Evolutionary conservation across 2,113 vertebrate species (phyloP).

Genomic region (Hipposideros armiger): DNA sequence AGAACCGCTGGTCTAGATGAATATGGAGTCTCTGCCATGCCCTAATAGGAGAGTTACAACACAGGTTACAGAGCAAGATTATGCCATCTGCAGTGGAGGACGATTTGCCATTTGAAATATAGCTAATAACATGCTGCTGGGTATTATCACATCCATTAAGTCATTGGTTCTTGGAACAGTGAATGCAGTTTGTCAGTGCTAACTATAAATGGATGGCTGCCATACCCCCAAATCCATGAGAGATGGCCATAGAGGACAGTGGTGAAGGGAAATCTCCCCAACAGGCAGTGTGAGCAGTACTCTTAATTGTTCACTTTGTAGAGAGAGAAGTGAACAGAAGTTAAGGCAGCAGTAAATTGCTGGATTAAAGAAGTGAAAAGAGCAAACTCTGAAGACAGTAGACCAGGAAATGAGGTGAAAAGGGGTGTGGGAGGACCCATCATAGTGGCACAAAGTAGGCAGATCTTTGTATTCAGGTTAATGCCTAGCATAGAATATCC

Average conservation of each 20-base stretch:
- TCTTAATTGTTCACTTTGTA: not conserved
- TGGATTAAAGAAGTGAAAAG: not conserved
- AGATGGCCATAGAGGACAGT: not conserved
- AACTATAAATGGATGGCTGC: not conserved
- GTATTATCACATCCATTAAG: not conserved
- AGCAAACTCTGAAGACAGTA: not conserved
- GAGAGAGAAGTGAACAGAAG: not conserved
- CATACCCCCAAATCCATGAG: not conserved
- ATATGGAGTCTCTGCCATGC: not conserved
- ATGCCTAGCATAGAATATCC: not conserved
- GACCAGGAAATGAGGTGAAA: not conserved
- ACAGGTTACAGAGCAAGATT: not conserved
- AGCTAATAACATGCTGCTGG: not conserved
- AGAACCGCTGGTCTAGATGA: not conserved
- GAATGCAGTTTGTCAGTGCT: not conserved
- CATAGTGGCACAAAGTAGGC: not conserved
- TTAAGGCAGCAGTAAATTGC: not conserved
- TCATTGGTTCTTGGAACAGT: not conserved
- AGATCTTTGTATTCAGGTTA: not conserved
- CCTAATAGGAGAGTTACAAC: not conserved
- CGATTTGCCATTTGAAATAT: not conserved
- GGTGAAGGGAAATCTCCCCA: not conserved
- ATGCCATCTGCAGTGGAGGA: not conserved
- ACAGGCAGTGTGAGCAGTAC: rapidly evolving
- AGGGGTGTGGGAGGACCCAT: not conserved